These are phyloP conservation scores for Neomorphus geoffroyi DNA, from an alignment of 2,797 vertebrate species.

Conservation along the genomic window DNA sequence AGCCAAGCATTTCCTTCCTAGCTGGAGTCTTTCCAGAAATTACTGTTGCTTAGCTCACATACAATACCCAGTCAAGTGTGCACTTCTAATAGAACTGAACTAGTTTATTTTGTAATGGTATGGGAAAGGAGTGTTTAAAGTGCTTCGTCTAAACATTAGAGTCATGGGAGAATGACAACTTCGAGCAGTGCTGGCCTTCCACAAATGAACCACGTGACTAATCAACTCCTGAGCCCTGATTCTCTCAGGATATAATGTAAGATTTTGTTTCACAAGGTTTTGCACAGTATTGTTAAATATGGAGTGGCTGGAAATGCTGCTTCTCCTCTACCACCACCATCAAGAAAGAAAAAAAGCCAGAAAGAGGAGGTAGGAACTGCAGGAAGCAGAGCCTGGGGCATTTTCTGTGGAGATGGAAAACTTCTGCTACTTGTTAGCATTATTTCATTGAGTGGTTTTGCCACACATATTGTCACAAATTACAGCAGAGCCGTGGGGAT, in stretches of 20 bases:
- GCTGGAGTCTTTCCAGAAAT: background rate
- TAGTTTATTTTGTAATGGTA: background rate
- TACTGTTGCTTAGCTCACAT: background rate
- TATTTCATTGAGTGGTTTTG: background rate
- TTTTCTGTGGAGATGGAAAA: background rate
- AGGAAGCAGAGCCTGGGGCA: background rate
- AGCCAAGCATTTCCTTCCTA: background rate
- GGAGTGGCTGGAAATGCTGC: background rate
- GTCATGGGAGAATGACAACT: background rate
- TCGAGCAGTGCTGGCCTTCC: background rate
- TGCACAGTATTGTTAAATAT: background rate
- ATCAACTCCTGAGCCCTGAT: background rate
- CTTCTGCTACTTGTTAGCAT: background rate
- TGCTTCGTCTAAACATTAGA: background rate
- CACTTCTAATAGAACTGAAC: background rate
- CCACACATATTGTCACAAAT: background rate
- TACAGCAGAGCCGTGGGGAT: background rate
- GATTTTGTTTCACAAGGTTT: background rate
- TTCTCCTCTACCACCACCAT: background rate
- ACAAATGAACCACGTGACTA: background rate
- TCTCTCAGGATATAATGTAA: background rate
- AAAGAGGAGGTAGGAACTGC: background rate
- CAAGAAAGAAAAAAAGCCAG: background rate
- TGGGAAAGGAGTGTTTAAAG: background rate
- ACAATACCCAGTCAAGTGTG: background rate